Base-by-base conservation (phyloP, 2,113 vertebrate genomes). In the Proterorhinus semilunaris region DNA sequence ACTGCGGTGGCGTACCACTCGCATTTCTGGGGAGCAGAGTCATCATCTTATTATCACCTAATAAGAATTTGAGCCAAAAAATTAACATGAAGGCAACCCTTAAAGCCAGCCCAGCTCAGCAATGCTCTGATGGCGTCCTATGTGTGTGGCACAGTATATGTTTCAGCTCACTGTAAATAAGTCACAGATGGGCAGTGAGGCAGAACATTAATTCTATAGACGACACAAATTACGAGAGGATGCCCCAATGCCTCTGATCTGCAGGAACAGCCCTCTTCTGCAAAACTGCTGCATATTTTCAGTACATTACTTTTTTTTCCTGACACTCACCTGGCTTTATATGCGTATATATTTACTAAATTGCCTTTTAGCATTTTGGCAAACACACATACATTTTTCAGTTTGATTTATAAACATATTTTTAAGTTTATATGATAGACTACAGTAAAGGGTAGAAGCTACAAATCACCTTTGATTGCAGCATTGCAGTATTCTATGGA, bases 41-140 rank as follows among this genome's bases (percentile, higher is more conserved):
- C 87, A 89, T 88, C 79, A 69, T 90, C 75, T 83, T 85, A 91
- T 91, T 92, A 91, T 91, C 92, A 91, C 90, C 85, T 93, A 90
- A 91, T 92, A 91, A 89, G 85, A 89, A 84, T 70, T 51, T 57
- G 64, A 78, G 84, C 90, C 88, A 89, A 76, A 89, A 61, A 85
- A 85, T 86, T 57, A 69, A 85, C 51, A 76, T 87, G 80, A 88
- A 81, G 76, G 69, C 73, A 78, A 54, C 67, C 69, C 75, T 82
- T 66, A 78, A 85, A 85, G 82, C 70, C 66, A 50, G 76, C 81
- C 55, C 75, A 70, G 54, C 83, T 81, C 78, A 78, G 69, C 61
- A 74, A 68, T 68, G 57, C 51, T 36, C 67, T 76, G 69, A 81
- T 82, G 74, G 86, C 69, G 27, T 73, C 77, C 79, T 74, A 65